Percentiles rank a stretch among this genome's conserved stretches.
These are phyloP conservation scores for Diaphora mendica DNA, from an alignment of 2,888 invertebrate genomes.

Conservation along the genomic window DNA sequence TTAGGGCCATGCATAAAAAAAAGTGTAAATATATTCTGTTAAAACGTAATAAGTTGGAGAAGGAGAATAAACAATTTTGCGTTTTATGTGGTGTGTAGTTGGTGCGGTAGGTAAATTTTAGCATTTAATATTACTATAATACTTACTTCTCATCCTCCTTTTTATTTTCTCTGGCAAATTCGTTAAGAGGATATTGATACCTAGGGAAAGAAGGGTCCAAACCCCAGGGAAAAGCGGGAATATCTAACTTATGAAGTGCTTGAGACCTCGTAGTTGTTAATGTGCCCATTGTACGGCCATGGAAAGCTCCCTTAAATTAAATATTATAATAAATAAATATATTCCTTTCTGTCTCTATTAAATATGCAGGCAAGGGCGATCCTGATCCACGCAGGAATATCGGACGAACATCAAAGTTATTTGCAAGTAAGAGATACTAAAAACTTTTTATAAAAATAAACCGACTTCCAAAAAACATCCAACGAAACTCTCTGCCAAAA, in stretches of 20 bases:
- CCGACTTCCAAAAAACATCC: too few relatives aligned
- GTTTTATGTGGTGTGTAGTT: neutral
- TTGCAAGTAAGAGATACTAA: too few relatives aligned
- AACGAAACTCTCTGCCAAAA: too few relatives aligned
- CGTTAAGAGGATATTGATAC: conserved; percentile 96
- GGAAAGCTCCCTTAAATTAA: conserved; percentile 91
- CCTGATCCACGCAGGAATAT: neutral
- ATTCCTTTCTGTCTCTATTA: neutral
- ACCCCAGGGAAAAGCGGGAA: conserved; percentile 96
- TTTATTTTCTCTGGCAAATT: conserved; percentile 91
- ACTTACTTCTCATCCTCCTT: conserved; percentile 90
- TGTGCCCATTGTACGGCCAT: conserved; percentile 96
- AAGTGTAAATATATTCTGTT: neutral
- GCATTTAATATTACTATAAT: neutral
- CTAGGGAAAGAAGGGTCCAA: conserved; percentile 96
- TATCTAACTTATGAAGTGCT: conserved; percentile 97
- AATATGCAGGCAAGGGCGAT: neutral
- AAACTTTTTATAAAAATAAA: too few relatives aligned
- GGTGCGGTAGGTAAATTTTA: too few relatives aligned
- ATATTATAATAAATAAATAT: conserved; percentile 18
- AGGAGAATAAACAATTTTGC: neutral
- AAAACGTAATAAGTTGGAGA: neutral
- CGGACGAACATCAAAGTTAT: neutral
- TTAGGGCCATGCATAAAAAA: too few relatives aligned
- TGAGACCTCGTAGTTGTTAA: conserved; percentile 96